Evolutionary conservation across 2,888 invertebrate species (phyloP).

Genomic region (Patella ulyssiponensis): DNA sequence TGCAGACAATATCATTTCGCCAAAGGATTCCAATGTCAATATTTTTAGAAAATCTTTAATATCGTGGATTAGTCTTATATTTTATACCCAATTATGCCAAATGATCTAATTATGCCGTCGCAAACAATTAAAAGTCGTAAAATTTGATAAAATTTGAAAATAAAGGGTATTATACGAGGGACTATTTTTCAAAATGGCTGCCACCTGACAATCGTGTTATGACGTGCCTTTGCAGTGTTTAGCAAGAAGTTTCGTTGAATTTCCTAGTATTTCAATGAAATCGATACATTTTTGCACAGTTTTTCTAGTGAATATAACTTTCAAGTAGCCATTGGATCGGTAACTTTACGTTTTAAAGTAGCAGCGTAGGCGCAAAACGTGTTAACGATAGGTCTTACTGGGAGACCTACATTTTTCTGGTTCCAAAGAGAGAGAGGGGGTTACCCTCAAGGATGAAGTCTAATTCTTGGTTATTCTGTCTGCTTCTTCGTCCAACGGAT

Average conservation of each 20-base stretch:
- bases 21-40: constrained; percentile 12
- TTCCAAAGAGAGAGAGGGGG: background rate
- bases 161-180: constrained; percentile 27
- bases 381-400: background rate
- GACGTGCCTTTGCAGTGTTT: constrained; percentile 48
- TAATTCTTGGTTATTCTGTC: background rate
- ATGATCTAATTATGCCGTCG: no score
- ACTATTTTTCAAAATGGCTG: constrained; percentile 63
- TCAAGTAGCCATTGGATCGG: no score
- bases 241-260: constrained; percentile 15
- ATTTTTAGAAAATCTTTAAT: background rate
- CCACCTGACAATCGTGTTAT: constrained; percentile 51
- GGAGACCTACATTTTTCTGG: background rate
- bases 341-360: no score
- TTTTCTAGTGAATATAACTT: no score
- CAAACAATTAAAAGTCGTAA: no score
- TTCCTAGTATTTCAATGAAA: background rate
- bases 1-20: constrained; percentile 22
- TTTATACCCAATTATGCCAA: no score
- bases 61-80: no score
- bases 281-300: no score
- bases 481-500: constrained; percentile 2
- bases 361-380: no score
- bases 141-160: no score
- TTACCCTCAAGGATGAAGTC: constrained; percentile 11